Conservation (phyloP, 2,797 vertebrate genomes). For the Lepilemur ruficaudatus region DNA sequence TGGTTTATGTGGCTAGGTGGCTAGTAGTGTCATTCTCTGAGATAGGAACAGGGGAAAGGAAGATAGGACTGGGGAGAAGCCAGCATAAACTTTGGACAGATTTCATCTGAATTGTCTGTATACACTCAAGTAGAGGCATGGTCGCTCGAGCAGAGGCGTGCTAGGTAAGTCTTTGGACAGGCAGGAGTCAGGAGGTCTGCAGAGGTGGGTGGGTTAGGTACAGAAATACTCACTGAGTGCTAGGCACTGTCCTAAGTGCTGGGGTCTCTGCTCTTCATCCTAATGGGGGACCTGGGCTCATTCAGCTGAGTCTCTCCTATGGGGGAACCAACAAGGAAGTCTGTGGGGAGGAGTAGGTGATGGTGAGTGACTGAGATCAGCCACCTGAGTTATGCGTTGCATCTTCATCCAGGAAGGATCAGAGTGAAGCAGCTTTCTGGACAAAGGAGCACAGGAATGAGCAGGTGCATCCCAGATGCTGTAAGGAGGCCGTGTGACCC, state of each 20-base stretch:
- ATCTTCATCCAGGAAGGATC: background rate
- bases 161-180: background rate
- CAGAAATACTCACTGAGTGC: background rate
- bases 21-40: background rate
- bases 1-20: background rate
- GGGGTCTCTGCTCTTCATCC: background rate
- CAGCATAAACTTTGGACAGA: background rate
- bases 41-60: background rate
- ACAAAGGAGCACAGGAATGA: background rate
- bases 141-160: background rate
- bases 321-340: background rate
- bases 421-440: background rate
- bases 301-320: background rate
- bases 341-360: background rate
- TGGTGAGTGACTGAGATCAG: background rate
- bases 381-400: background rate
- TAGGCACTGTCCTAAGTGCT: background rate
- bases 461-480: background rate
- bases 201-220: background rate
- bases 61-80: background rate
- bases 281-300: background rate
- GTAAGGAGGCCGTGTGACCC: background rate
- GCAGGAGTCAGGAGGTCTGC: background rate
- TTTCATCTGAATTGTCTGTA: background rate
- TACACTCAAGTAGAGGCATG: background rate